Evolutionary conservation across 2,888 invertebrate species (phyloP).

Genomic region (Tetrapedia diversipes): DNA sequence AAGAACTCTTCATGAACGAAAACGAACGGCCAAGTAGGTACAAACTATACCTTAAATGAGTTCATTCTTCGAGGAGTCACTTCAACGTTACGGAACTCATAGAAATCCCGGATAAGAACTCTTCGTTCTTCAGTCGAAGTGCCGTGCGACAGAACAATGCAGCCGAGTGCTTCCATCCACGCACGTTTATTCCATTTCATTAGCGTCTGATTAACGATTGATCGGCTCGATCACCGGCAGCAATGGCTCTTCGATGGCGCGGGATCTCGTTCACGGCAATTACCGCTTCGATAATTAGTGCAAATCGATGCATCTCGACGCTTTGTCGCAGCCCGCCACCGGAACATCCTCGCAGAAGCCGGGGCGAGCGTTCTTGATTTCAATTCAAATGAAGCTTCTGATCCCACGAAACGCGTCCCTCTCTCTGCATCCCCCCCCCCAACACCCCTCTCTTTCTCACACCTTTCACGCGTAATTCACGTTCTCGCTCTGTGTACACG

Average conservation of each 20-base stretch:
- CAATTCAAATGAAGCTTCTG: slow-evolving; percentile 56
- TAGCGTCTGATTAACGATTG: slow-evolving; percentile 36
- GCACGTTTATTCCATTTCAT: slow-evolving; percentile 46
- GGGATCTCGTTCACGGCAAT: slow-evolving; percentile 42
- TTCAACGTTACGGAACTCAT: background rate
- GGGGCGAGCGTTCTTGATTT: slow-evolving; percentile 44
- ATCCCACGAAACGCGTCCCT: slow-evolving; percentile 14
- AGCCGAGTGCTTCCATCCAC: slow-evolving; percentile 6
- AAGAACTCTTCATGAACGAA: too few relatives aligned
- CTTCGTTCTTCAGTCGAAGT: background rate
- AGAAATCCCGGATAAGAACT: background rate
- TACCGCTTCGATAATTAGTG: slow-evolving; percentile 52
- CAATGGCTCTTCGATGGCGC: slow-evolving; percentile 25
- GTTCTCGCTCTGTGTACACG: slow-evolving; percentile 28
- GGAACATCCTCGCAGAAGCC: slow-evolving; percentile 31
- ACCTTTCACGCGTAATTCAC: background rate
- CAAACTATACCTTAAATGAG: background rate
- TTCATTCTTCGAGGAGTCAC: slow-evolving; percentile 1
- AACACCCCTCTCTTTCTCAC: background rate
- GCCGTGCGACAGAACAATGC: slow-evolving; percentile 11
- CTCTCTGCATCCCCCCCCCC: too few relatives aligned
- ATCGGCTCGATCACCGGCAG: slow-evolving; percentile 33
- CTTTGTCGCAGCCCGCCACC: slow-evolving; percentile 26
- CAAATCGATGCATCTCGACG: slow-evolving; percentile 52
- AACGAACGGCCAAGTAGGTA: too few relatives aligned